Percentiles rank a stretch among this genome's conserved stretches.
Conservation (phyloP, 2,113 vertebrate species). For the Ctenomys sociabilis region DNA sequence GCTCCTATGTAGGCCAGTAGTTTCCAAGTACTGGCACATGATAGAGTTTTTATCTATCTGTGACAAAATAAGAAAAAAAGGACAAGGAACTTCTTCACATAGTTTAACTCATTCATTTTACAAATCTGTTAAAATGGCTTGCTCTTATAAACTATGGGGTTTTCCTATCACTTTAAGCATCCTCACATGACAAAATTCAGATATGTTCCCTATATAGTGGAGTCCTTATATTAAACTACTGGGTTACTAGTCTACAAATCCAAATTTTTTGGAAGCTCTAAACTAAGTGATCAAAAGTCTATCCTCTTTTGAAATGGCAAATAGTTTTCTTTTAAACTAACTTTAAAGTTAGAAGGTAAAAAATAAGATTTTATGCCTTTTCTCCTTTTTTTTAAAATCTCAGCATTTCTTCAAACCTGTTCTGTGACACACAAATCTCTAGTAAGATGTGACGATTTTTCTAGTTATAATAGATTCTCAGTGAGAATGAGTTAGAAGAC, state of each 20-base stretch:
- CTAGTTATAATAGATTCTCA: background rate
- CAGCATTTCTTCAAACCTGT: background rate
- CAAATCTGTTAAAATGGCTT: conserved; percentile 32
- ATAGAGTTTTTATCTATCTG: background rate
- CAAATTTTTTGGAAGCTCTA: conserved; percentile 8
- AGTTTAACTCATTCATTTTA: conserved; percentile 46
- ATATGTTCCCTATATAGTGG: background rate
- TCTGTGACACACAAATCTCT: background rate
- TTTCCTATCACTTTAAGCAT: background rate
- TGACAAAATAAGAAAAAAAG: conserved; percentile 54
- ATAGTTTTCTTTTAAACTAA: background rate
- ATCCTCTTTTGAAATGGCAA: background rate
- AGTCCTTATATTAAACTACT: background rate
- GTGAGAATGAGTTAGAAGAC: background rate
- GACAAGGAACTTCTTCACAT: background rate
- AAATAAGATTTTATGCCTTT: background rate
- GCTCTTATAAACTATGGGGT: background rate
- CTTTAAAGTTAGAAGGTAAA: conserved; percentile 8
- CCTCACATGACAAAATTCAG: conserved; percentile 16
- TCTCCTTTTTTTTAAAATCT: background rate
- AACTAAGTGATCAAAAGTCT: background rate
- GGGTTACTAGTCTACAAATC: background rate
- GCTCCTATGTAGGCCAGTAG: background rate
- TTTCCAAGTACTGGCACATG: conserved; percentile 8
- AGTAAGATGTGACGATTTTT: background rate